phyloP scores from a whole-genome alignment of 2,113 vertebrate genomes.

The Elachura formosa region DNA sequence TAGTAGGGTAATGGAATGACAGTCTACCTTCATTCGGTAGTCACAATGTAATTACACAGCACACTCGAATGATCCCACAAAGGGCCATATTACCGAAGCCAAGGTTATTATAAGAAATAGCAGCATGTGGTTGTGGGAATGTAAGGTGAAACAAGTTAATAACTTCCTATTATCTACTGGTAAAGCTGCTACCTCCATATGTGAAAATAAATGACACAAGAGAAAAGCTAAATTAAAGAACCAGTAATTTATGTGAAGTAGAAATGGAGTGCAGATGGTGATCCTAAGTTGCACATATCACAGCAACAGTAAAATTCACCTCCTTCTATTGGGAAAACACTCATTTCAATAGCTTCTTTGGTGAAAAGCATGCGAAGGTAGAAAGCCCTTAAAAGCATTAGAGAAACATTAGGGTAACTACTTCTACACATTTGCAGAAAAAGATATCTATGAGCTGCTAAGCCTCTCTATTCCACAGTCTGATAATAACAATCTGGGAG shows the following conservation, averaged over 20 bases:
- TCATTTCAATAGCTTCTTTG: not conserved
- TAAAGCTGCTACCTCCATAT: not conserved
- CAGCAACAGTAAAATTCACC: not conserved
- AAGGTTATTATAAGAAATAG: slow-evolving; percentile 43
- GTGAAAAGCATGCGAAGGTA: not conserved
- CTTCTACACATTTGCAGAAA: not conserved
- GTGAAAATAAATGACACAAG: slow-evolving; percentile 7
- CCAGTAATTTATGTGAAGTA: not conserved
- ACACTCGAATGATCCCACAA: not conserved
- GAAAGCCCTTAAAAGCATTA: not conserved
- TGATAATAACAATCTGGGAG: not conserved
- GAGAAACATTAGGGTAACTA: not conserved
- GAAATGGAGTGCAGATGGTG: slow-evolving; percentile 4
- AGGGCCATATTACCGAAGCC: not conserved
- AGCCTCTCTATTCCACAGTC: not conserved
- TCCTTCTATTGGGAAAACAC: not conserved
- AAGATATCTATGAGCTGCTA: not conserved
- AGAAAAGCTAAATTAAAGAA: slow-evolving; percentile 32
- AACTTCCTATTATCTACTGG: slow-evolving; percentile 46
- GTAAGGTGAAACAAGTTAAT: slow-evolving; percentile 54
- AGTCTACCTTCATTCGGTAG: not conserved
- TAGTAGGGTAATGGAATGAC: not conserved
- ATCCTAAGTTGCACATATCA: not conserved
- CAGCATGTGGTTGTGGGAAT: slow-evolving; percentile 11
- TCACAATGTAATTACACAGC: not conserved